A percentile compares a stretch with the other conserved stretches of the same genome.
phyloP scores from a whole-genome alignment of 2,113 vertebrate genomes.

The Pedionomus torquatus region DNA sequence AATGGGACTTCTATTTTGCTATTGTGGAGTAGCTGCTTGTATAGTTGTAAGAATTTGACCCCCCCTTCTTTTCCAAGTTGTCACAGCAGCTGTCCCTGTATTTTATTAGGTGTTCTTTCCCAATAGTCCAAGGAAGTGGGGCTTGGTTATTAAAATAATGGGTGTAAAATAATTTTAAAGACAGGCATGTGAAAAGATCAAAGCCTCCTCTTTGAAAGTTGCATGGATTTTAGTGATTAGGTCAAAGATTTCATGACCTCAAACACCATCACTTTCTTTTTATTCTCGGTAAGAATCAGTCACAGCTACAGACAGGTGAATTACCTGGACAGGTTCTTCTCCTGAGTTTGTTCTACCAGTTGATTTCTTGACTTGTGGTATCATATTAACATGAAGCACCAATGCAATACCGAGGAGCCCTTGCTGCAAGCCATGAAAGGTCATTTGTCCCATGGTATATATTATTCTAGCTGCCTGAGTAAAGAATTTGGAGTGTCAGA shows the following conservation, averaged over 20 bases:
- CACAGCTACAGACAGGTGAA: neutral
- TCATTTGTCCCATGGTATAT: neutral
- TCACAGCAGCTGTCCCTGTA: slow-evolving; percentile 35
- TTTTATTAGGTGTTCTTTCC: slow-evolving; percentile 34
- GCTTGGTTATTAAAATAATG: neutral
- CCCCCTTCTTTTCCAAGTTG: slow-evolving; percentile 8
- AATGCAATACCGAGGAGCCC: neutral
- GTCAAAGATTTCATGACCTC: neutral
- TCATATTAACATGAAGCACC: neutral
- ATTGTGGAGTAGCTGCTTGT: slow-evolving; percentile 56
- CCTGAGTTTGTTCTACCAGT: neutral
- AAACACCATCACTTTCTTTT: neutral
- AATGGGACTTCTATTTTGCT: slow-evolving; percentile 32
- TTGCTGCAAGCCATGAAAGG: neutral
- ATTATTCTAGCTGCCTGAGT: neutral
- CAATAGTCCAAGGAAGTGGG: neutral
- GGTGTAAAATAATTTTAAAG: slow-evolving; percentile 21
- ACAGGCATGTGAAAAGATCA: slow-evolving; percentile 10
- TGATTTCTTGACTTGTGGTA: neutral
- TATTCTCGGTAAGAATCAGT: neutral
- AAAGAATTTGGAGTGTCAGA: neutral
- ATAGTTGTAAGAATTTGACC: slow-evolving; percentile 36
- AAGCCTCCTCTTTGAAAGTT: slow-evolving; percentile 29
- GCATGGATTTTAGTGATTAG: neutral
- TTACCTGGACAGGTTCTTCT: neutral